Evolutionary conservation across 2,888 invertebrate species (phyloP).

Genomic region (Sinotaia quadrata): DNA sequence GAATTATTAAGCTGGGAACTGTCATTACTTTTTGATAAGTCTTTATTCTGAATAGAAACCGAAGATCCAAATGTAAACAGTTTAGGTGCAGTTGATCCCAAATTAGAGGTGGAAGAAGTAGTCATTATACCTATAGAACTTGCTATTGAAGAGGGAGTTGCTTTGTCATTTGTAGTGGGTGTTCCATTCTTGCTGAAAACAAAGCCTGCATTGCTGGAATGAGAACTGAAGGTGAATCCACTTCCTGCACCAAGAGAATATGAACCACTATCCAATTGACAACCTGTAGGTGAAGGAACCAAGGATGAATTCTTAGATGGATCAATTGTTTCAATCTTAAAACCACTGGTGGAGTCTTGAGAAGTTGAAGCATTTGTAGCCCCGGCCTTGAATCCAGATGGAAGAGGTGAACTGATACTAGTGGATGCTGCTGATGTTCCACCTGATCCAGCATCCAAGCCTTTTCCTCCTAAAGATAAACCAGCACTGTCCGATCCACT

Average conservation of each 20-base stretch:
- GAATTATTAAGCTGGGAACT: too few species aligned
- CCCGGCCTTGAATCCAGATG: not conserved
- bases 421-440: too few species aligned
- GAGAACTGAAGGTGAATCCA: not conserved
- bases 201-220: too few species aligned
- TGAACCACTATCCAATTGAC: not conserved
- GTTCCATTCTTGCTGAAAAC: too few species aligned
- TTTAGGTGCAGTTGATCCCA: not conserved
- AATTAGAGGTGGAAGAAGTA: not conserved
- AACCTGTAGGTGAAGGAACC: not conserved
- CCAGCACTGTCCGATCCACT: too few species aligned
- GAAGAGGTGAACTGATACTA: too few species aligned
- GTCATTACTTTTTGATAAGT: slow-evolving; percentile 1
- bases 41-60: not conserved
- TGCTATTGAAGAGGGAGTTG: not conserved
- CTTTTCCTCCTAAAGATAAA: too few species aligned
- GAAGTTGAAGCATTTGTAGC: slow-evolving; percentile 14
- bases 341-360: slow-evolving; percentile 18
- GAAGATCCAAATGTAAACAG: not conserved
- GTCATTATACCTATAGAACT: not conserved
- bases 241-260: not conserved
- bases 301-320: too few species aligned
- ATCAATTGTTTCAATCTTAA: slow-evolving; percentile 18
- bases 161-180: too few species aligned
- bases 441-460: too few species aligned